Evolutionary conservation across 2,888 invertebrate genomes (phyloP).

Genomic region (Tricholauxania praeusta): DNA sequence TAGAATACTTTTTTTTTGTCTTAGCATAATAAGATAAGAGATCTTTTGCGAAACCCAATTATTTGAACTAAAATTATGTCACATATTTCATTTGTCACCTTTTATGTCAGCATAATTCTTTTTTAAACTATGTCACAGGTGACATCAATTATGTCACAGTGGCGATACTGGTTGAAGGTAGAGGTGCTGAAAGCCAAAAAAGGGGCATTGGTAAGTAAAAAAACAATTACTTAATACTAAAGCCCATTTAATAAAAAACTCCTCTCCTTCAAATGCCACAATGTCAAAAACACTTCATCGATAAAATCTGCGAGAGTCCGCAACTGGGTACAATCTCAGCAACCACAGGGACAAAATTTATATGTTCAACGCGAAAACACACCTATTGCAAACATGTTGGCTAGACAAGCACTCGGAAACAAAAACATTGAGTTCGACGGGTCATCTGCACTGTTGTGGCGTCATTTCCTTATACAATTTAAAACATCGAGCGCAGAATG

Average conservation of each 20-base stretch:
- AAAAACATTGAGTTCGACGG: constrained; percentile 28
- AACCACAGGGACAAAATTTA: not conserved
- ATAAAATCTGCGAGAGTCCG: not conserved
- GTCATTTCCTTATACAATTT: constrained; percentile 8
- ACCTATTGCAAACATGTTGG: constrained; percentile 21
- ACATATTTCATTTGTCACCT: no score
- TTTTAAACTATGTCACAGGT: no score
- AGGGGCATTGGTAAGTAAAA: not conserved
- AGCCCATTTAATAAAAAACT: not conserved
- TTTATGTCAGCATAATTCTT: no score
- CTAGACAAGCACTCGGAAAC: constrained; percentile 18
- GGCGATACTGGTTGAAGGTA: no score
- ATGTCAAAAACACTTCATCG: not conserved
- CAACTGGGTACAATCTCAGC: not conserved
- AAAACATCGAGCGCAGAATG: no score
- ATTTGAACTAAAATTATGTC: no score
- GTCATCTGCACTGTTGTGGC: constrained; percentile 12
- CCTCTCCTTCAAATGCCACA: not conserved
- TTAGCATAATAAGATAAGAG: no score
- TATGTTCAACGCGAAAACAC: not conserved
- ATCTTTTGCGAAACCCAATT: no score
- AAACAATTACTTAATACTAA: not conserved
- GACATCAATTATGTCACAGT: no score
- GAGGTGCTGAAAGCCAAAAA: not conserved
- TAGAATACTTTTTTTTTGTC: no score